Base-by-base conservation (phyloP, 2,113 vertebrate genomes). In the Porphyrio hochstetteri region DNA sequence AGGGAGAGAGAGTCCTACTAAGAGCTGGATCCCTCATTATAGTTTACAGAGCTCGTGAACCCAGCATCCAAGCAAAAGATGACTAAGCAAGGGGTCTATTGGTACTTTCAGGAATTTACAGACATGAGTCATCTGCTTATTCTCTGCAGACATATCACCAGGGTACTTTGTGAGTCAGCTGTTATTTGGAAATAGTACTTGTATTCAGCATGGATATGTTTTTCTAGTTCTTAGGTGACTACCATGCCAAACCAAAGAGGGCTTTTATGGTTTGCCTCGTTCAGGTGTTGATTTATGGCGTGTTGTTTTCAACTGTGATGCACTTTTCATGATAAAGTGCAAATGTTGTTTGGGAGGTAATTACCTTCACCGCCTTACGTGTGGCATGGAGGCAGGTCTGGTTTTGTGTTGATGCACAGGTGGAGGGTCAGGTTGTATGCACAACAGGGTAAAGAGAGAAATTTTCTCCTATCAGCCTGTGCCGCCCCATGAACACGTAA, bases 41-140 rank as follows among this genome's bases (percentile, higher is more conserved):
- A 96, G 96, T 97, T 98, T 97, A 96, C 97, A 97, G 97, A 97
- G 97, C 98, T 98, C 85, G 14, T 98, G 98, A 98, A 98, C 97
- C 96, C 97, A 97, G 96, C 98, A 98, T 98, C 98, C 97, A 97
- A 97, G 98, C 92, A 70, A 95, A 97, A 93, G 97, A 97, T 98
- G 98, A 98, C 98, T 98, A 98, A 98, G 98, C 98, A 98, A 96
- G 85, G 98, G 98, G 96, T 97, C 96, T 96, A 85, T 95, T 98
- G 97, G 96, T 98, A 98, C 98, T 98, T 98, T 98, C 95, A 97
- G 97, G 97, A 98, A 98, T 98, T 97, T 97, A 98, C 97, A 98
- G 98, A 97, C 88, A 14, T 98, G 98, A 98, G 94, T 98, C 98
- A 98, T 96, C 96, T 93, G 94, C 96, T 96, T 98, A 95, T 94